These are phyloP conservation scores for Candidula unifasciata DNA, from an alignment of 2,888 invertebrate species.

Conservation along the genomic window DNA sequence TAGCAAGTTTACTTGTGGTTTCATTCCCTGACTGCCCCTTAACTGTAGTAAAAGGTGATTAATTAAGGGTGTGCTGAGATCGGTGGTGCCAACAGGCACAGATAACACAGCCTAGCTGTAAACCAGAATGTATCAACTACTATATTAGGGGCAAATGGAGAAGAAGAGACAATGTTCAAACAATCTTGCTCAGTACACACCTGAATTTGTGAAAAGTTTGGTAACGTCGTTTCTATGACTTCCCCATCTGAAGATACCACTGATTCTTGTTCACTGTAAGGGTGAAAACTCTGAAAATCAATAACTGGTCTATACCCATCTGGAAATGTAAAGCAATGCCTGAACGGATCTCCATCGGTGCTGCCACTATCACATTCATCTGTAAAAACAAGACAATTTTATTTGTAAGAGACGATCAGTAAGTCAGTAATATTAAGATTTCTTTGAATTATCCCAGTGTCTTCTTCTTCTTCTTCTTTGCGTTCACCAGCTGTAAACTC, in stretches of 20 bases:
- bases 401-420: background rate
- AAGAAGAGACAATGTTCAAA: too few relatives aligned
- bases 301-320: background rate
- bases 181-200: background rate
- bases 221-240: constrained; percentile 19
- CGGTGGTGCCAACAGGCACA: too few relatives aligned
- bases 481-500: too few relatives aligned
- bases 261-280: background rate
- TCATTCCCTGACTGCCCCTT: too few relatives aligned
- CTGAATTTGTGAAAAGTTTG: constrained; percentile 43
- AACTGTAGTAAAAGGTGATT: too few relatives aligned
- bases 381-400: background rate
- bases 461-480: too few relatives aligned
- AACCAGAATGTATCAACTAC: too few relatives aligned
- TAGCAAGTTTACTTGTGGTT: too few relatives aligned
- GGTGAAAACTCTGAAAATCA: background rate
- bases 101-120: too few relatives aligned
- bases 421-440: background rate
- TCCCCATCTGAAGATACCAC: background rate
- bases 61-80: too few relatives aligned
- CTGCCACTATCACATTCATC: constrained; percentile 9
- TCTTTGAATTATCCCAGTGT: too few relatives aligned
- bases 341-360: background rate
- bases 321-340: background rate
- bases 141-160: too few relatives aligned